Evolutionary conservation across 2,797 vertebrate species (phyloP).

Genomic region (Pristis pectinata): DNA sequence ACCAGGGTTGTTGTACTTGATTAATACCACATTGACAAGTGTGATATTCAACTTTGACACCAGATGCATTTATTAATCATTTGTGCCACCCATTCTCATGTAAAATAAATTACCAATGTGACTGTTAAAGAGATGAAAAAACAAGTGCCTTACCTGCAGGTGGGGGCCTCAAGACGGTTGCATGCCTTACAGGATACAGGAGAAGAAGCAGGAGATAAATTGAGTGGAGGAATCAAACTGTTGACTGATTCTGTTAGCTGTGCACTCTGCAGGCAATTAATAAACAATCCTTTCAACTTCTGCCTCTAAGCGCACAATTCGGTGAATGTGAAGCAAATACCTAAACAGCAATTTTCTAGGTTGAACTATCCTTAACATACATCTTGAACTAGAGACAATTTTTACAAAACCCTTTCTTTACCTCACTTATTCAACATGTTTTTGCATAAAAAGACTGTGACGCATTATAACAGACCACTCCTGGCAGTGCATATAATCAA

Average conservation of each 20-base stretch:
- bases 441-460: neutral
- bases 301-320: neutral
- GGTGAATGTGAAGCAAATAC: neutral
- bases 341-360: neutral
- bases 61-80: neutral
- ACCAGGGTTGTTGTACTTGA: neutral
- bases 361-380: neutral
- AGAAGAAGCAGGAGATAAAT: conserved; percentile 65
- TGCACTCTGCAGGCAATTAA: conserved; percentile 69
- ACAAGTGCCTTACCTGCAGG: conserved; percentile 51
- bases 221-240: conserved; percentile 74
- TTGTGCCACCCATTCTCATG: neutral
- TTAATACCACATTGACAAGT: neutral
- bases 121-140: neutral
- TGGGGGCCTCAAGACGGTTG: conserved; percentile 61
- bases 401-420: conserved; percentile 8
- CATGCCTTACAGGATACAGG: conserved; percentile 64
- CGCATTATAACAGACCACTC: neutral
- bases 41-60: neutral
- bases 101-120: neutral
- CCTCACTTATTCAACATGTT: neutral
- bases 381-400: neutral
- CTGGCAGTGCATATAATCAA: conserved; percentile 38
- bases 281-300: conserved; percentile 18
- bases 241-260: conserved; percentile 85